Conservation (phyloP, 2,888 invertebrate species). For the Schrankia costaestrigalis region DNA sequence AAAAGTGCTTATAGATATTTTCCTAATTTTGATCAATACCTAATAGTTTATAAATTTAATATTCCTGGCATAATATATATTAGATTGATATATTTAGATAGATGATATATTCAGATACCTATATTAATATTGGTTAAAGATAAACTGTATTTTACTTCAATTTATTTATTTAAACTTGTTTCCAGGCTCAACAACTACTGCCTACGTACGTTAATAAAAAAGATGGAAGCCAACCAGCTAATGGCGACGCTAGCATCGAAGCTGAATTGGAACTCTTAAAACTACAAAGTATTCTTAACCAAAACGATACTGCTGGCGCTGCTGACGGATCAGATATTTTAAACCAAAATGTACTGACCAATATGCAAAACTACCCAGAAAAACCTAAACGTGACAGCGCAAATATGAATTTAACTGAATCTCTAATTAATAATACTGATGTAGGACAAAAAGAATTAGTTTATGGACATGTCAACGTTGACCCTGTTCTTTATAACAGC, state of each 20-base stretch:
- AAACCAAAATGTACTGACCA: constrained; percentile 56
- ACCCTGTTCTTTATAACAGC: constrained; percentile 57
- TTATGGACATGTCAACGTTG: constrained; percentile 69
- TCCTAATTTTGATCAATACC: no score
- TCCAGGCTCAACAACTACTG: constrained; percentile 60
- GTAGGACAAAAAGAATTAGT: constrained; percentile 71
- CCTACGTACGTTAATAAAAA: constrained; percentile 60
- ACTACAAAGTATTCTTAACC: constrained; percentile 52
- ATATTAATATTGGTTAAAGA: background rate
- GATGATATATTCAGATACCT: background rate
- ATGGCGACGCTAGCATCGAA: constrained; percentile 59
- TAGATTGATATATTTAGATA: no score
- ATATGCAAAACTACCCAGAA: constrained; percentile 53
- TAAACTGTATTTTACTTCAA: background rate
- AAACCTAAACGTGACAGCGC: constrained; percentile 74
- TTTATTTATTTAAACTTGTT: constrained; percentile 3
- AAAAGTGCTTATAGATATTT: no score
- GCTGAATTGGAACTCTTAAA: constrained; percentile 71
- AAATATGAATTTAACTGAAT: constrained; percentile 46
- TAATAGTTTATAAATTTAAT: no score
- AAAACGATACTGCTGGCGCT: constrained; percentile 44
- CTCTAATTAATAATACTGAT: constrained; percentile 44
- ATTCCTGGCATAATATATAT: no score
- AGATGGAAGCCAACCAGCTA: constrained; percentile 43
- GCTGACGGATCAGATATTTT: constrained; percentile 42